Evolutionary conservation across 2,113 vertebrate species (phyloP).

Genomic region (Neogale vison): DNA sequence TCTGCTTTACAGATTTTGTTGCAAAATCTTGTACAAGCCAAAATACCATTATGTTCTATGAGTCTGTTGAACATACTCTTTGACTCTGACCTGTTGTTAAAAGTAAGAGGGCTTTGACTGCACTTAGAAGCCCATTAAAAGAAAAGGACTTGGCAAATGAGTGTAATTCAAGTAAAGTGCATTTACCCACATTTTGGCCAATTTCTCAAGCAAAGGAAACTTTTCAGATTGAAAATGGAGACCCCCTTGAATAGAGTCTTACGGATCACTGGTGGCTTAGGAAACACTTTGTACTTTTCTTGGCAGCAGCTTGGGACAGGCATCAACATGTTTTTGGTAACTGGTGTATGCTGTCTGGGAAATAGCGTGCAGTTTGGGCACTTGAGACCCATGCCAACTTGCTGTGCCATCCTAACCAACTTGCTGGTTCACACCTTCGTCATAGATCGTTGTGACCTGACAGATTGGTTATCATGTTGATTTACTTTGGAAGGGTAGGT

Average conservation of each 20-base stretch:
- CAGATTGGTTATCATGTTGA: neutral
- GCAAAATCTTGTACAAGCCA: neutral
- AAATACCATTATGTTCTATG: neutral
- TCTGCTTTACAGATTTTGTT: neutral
- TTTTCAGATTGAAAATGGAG: neutral
- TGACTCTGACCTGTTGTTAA: constrained; percentile 14
- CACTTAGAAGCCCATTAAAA: constrained; percentile 22
- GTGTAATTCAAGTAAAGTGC: constrained; percentile 1
- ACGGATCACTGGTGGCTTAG: neutral
- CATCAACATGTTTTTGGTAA: neutral
- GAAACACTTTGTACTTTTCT: neutral
- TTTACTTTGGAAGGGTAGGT: neutral
- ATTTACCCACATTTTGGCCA: constrained; percentile 34
- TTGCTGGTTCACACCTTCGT: neutral
- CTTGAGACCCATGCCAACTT: neutral
- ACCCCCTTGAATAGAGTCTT: neutral
- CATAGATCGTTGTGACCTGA: neutral
- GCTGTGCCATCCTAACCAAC: neutral
- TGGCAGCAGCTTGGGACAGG: neutral
- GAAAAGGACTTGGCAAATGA: constrained; percentile 38
- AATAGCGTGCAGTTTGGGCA: neutral
- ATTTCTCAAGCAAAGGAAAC: neutral
- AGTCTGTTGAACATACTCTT: neutral
- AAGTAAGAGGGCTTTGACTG: neutral
- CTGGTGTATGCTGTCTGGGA: neutral